Conservation (phyloP, 2,888 invertebrate species). For the Lasioglossum leucozonium region DNA sequence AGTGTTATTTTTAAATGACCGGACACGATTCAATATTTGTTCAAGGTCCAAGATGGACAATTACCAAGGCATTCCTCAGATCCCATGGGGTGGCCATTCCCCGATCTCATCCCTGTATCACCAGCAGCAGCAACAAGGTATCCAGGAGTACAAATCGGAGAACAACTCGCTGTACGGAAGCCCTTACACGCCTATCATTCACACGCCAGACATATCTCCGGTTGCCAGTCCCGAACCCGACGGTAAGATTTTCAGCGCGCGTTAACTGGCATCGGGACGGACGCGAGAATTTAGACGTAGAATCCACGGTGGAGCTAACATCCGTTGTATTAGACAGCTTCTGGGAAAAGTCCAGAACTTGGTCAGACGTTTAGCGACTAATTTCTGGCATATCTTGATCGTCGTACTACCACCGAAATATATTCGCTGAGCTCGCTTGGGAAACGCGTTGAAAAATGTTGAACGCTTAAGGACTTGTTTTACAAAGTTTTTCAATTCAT, state of each 20-base stretch:
- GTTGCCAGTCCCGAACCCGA: slow-evolving; percentile 94
- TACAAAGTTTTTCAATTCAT: no score
- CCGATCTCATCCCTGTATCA: slow-evolving; percentile 85
- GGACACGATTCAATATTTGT: slow-evolving; percentile 40
- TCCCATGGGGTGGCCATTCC: slow-evolving; percentile 84
- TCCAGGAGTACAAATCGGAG: slow-evolving; percentile 84
- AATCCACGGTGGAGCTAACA: not conserved
- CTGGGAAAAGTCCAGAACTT: not conserved
- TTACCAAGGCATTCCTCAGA: slow-evolving; percentile 83
- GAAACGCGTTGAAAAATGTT: no score
- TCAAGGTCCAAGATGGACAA: slow-evolving; percentile 83
- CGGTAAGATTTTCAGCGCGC: slow-evolving; percentile 81
- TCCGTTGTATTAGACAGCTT: not conserved
- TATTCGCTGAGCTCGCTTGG: not conserved
- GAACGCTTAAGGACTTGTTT: no score
- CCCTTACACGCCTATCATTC: slow-evolving; percentile 85
- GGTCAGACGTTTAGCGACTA: no score
- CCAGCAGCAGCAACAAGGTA: slow-evolving; percentile 83
- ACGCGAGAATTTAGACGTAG: not conserved
- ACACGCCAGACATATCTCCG: slow-evolving; percentile 94
- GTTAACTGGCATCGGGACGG: slow-evolving; percentile 20
- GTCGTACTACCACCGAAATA: not conserved
- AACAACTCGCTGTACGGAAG: slow-evolving; percentile 84
- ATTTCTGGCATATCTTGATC: no score
- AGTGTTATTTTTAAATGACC: no score